Percentiles rank a stretch among this genome's conserved stretches.
Evolutionary conservation across 2,888 invertebrate genomes (phyloP).

Genomic region (Lissonota sp.): DNA sequence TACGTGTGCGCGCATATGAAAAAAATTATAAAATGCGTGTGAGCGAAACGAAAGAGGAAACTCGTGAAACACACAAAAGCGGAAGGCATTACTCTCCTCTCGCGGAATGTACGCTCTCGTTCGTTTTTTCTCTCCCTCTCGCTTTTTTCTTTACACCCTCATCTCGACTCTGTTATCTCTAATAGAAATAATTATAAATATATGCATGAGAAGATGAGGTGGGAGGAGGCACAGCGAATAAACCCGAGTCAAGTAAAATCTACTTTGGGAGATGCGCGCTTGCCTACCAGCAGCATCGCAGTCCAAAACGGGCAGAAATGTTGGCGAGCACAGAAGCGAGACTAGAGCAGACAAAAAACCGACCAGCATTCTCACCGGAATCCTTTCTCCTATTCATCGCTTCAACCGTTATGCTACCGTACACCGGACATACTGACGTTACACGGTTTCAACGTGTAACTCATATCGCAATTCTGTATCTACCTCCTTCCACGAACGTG

Average conservation of each 20-base stretch:
- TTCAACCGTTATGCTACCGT: background rate
- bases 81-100: constrained; percentile 5
- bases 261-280: background rate
- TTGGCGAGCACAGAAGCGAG: background rate
- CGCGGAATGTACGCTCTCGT: background rate
- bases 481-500: too few species aligned
- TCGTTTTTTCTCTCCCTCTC: background rate
- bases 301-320: background rate
- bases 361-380: constrained; percentile 10
- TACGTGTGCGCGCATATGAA: background rate
- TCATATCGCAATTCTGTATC: too few species aligned
- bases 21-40: background rate
- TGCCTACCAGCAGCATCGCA: constrained; percentile 17
- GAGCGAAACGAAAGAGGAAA: background rate
- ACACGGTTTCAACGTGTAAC: too few species aligned
- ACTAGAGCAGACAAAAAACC: background rate
- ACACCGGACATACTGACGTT: constrained; percentile 4
- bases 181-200: constrained; percentile 42
- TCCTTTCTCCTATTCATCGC: constrained; percentile 4
- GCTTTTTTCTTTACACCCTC: constrained; percentile 24
- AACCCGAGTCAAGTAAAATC: constrained; percentile 12
- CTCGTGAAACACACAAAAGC: constrained; percentile 23
- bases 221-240: constrained; percentile 14
- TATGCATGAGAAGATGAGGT: background rate
- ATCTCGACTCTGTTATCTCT: constrained; percentile 46